A percentile compares a stretch with the other conserved stretches of the same genome.
Conservation (phyloP, 2,113 vertebrate species). For the Zootoca vivipara region DNA sequence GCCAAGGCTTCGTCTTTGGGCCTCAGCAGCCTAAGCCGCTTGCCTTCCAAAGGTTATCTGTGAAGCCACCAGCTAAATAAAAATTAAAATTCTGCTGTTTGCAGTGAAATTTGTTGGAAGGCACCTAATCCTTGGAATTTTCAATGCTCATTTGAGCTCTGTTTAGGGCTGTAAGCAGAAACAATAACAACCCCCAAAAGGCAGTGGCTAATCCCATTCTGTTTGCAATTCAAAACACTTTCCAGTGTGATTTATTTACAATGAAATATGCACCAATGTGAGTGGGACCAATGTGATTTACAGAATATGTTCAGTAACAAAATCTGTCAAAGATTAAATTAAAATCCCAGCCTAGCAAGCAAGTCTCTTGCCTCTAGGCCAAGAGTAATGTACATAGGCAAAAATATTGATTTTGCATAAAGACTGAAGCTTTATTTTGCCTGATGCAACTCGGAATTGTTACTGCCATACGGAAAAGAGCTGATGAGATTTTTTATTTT, state of each 20-base stretch:
- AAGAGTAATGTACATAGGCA: background rate
- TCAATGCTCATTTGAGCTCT: background rate
- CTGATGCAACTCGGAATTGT: accelerated
- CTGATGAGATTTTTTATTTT: background rate
- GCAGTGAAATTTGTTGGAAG: conserved; percentile 25
- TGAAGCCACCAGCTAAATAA: conserved; percentile 22
- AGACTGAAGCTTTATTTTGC: background rate
- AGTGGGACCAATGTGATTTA: background rate
- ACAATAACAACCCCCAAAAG: background rate
- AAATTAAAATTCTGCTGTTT: background rate
- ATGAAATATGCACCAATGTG: background rate
- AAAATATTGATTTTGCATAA: conserved; percentile 11
- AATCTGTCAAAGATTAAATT: background rate
- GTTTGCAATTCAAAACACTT: background rate
- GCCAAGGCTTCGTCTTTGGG: accelerated
- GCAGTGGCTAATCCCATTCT: background rate
- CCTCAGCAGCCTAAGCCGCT: background rate
- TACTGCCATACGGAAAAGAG: background rate
- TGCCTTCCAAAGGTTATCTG: conserved; percentile 10
- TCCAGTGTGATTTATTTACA: background rate
- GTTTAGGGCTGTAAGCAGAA: background rate
- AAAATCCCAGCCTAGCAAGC: background rate
- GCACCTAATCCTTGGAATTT: background rate
- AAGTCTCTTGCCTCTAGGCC: background rate
- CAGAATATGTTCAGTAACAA: background rate